Conservation (phyloP, 1,140 invertebrate species). For the Anastrepha ludens region DNA sequence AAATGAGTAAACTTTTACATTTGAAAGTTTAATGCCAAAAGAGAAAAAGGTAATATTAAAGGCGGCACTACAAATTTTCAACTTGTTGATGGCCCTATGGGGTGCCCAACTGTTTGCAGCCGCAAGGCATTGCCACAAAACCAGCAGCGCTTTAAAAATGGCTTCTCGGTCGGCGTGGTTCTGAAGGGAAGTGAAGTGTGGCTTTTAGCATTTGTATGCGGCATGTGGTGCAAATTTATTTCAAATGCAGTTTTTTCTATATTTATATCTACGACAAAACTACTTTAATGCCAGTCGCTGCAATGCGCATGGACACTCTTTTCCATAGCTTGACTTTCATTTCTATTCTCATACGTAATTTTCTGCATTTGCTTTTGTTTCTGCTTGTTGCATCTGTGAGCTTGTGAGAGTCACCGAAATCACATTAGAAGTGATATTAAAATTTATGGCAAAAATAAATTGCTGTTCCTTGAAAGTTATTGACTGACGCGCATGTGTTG, state of each 20-base stretch:
- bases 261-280: neutral
- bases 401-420: neutral
- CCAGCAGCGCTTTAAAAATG: conserved; percentile 14
- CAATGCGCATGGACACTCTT: conserved; percentile 3
- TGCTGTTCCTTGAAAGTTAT: neutral
- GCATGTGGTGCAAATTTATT: conserved; percentile 25
- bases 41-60: neutral
- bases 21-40: conserved; percentile 12
- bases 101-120: neutral
- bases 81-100: neutral
- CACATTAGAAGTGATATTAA: neutral
- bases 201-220: neutral
- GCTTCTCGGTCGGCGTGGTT: neutral
- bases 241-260: neutral
- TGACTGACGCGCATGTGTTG: neutral
- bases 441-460: conserved; percentile 20
- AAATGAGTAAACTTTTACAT: conserved; percentile 49
- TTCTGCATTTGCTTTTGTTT: neutral
- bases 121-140: neutral
- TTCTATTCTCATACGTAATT: neutral
- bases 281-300: neutral
- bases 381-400: neutral
- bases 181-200: neutral
- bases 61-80: neutral
- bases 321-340: neutral